Percentiles rank a stretch among this genome's conserved stretches.
These are phyloP conservation scores for Chamaea fasciata DNA, from an alignment of 2,113 vertebrate genomes.

Conservation along the genomic window DNA sequence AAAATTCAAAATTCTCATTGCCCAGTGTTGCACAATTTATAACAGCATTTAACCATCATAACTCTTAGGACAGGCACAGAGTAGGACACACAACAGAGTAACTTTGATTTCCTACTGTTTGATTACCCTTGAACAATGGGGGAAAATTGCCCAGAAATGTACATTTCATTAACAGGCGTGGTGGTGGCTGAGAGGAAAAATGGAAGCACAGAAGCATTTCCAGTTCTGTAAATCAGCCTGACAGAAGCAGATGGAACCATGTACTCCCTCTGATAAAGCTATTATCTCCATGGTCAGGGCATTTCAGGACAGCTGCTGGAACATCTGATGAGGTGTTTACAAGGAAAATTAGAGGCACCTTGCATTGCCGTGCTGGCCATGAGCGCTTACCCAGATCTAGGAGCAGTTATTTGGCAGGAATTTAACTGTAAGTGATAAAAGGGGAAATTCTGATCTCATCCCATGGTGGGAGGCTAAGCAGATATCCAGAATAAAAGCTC, in stretches of 20 bases:
- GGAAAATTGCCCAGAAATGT: background rate
- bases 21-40: background rate
- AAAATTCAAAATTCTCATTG: background rate
- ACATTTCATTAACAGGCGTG: constrained; percentile 4
- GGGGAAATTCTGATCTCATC: background rate
- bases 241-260: background rate
- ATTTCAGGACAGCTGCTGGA: constrained; percentile 31
- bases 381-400: background rate
- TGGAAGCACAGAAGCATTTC: constrained; percentile 20
- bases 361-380: background rate
- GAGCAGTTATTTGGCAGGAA: background rate
- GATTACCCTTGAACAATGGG: background rate
- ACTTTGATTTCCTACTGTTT: background rate
- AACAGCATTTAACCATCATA: background rate
- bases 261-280: constrained; percentile 45
- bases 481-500: background rate
- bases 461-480: background rate
- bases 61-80: background rate
- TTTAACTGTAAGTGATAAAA: background rate
- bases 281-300: constrained; percentile 6
- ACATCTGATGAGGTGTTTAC: constrained; percentile 32
- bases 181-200: constrained; percentile 6
- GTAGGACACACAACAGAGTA: background rate
- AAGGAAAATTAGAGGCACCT: constrained; percentile 7
- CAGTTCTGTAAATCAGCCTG: constrained; percentile 22